These are phyloP conservation scores for Calephelis perditalis DNA, from an alignment of 2,888 invertebrate genomes.

Conservation along the genomic window DNA sequence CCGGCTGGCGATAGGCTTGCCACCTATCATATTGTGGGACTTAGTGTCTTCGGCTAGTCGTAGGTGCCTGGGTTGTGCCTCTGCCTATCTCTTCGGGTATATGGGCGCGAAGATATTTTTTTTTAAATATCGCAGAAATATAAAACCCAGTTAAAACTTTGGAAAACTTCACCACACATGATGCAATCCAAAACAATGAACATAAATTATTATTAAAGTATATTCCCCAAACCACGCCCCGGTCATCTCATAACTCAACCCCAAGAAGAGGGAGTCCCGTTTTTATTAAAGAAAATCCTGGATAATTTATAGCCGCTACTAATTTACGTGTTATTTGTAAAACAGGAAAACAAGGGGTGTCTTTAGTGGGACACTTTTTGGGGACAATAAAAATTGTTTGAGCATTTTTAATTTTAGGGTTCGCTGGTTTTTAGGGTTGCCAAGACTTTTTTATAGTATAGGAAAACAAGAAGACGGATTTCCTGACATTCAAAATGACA, in stretches of 20 bases:
- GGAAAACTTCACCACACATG: neutral
- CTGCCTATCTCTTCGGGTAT: no score
- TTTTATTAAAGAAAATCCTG: conserved; percentile 39
- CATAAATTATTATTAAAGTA: conserved; percentile 18
- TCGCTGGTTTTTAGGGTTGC: neutral
- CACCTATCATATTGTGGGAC: no score
- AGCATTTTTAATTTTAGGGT: neutral
- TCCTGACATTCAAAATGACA: no score
- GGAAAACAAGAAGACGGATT: no score
- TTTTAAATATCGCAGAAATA: no score
- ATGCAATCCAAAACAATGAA: neutral
- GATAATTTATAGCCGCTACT: conserved; percentile 40
- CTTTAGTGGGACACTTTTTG: conserved; percentile 8
- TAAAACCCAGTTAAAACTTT: neutral
- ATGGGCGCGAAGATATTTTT: no score
- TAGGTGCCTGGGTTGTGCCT: no score
- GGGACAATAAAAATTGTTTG: neutral
- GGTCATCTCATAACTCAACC: conserved; percentile 45
- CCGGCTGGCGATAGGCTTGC: no score
- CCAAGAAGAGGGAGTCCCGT: conserved; percentile 34
- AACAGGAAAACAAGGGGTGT: conserved; percentile 1
- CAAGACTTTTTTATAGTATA: no score
- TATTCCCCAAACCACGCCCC: conserved; percentile 30
- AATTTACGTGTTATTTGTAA: conserved; percentile 27
- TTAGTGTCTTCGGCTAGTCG: no score